These are phyloP conservation scores for Cotesia vestalis DNA, from an alignment of 1,140 invertebrate species.

Conservation along the genomic window DNA sequence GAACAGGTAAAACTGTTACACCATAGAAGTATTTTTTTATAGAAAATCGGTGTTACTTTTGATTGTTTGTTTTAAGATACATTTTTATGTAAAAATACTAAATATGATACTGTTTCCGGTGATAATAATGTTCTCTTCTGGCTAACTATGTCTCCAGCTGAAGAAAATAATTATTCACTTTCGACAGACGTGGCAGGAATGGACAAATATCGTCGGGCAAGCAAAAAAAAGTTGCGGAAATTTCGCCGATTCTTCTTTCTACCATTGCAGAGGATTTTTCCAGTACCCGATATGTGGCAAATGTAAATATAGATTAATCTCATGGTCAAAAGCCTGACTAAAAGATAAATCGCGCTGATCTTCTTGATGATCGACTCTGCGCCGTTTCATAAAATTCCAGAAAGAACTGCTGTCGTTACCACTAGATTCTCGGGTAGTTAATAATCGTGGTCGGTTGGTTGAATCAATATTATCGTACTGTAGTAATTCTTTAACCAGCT, in stretches of 20 bases:
- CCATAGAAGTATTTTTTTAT: no score
- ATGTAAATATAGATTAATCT: neutral
- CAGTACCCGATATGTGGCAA: neutral
- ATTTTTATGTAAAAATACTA: constrained; percentile 1
- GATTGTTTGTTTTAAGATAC: neutral
- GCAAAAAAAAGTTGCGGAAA: neutral
- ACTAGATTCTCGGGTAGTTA: neutral
- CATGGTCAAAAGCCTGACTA: neutral
- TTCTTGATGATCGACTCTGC: neutral
- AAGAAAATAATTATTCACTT: neutral
- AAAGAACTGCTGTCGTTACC: neutral
- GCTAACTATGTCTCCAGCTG: neutral
- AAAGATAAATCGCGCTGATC: neutral
- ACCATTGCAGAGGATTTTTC: neutral
- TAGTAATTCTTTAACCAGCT: neutral
- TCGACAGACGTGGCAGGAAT: neutral
- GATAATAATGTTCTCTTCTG: neutral
- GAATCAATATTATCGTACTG: neutral
- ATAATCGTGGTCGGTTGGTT: neutral
- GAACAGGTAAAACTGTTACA: no score
- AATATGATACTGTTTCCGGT: neutral
- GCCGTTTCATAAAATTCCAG: neutral
- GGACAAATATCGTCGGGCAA: neutral
- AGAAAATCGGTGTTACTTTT: no score
- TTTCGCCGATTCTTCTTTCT: neutral